Evolutionary conservation across 2,797 vertebrate species (phyloP).

Genomic region (Lagodon rhomboides): DNA sequence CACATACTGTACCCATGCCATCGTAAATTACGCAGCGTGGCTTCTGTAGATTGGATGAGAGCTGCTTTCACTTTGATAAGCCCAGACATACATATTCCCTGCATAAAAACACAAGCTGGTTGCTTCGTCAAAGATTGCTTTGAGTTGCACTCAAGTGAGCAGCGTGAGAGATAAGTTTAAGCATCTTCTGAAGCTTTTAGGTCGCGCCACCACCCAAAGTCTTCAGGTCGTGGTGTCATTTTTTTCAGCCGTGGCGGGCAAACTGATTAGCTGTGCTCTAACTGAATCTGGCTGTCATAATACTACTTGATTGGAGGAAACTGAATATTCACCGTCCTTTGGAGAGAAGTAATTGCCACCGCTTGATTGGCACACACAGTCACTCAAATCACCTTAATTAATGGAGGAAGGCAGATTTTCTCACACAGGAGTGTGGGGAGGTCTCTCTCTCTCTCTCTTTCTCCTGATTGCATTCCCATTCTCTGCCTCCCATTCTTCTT

Average conservation of each 20-base stretch:
- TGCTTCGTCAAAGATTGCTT: conserved; percentile 14
- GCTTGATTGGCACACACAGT: conserved; percentile 55
- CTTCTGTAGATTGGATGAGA: conserved; percentile 26
- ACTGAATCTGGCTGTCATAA: conserved; percentile 28
- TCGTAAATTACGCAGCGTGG: conserved; percentile 47
- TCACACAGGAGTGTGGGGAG: conserved; percentile 33
- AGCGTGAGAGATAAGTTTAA: not conserved
- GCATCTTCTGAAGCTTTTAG: not conserved
- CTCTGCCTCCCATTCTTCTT: conserved; percentile 50
- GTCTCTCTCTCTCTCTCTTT: conserved; percentile 45
- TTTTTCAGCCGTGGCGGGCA: not conserved
- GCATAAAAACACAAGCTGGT: conserved; percentile 14
- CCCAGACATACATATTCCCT: conserved; percentile 1
- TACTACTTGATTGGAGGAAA: conserved; percentile 49
- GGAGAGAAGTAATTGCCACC: conserved; percentile 49
- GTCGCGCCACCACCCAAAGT: conserved; percentile 13
- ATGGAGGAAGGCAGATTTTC: conserved; percentile 63
- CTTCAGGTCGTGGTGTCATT: not conserved
- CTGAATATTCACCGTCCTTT: conserved; percentile 53
- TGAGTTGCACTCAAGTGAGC: conserved; percentile 9
- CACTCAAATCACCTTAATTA: conserved; percentile 64
- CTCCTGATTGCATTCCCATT: conserved; percentile 63
- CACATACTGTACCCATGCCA: conserved; percentile 21
- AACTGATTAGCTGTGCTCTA: conserved; percentile 27
- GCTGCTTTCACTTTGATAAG: conserved; percentile 59